Conservation (phyloP, 2,113 vertebrate species). For the Podarcis cretensis region DNA sequence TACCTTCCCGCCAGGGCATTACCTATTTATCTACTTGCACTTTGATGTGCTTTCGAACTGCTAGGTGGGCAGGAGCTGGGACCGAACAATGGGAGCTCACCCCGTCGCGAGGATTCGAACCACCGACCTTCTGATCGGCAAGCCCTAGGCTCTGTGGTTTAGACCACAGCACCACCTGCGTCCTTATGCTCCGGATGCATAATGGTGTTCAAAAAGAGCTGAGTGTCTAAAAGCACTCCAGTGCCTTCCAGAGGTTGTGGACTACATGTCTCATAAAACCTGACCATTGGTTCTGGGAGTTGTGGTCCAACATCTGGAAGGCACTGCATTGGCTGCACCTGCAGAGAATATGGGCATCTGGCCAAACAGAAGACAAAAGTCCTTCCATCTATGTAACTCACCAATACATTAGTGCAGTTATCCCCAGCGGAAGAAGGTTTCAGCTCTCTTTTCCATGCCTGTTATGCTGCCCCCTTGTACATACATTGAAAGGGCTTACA, state of each 20-base stretch:
- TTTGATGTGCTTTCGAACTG: no score
- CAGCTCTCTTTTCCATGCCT: neutral
- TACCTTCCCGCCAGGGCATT: no score
- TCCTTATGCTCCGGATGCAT: constrained; percentile 39
- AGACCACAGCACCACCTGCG: no score
- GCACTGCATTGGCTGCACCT: neutral
- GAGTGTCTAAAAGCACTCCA: neutral
- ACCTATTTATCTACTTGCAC: no score
- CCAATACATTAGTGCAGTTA: neutral
- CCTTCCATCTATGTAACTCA: neutral
- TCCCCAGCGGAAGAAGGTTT: neutral
- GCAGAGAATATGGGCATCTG: neutral
- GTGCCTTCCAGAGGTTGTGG: neutral
- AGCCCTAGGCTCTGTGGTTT: no score
- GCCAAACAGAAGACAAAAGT: neutral
- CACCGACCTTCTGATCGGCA: no score
- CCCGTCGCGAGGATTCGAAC: no score
- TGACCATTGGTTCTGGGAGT: neutral
- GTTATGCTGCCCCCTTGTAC: neutral
- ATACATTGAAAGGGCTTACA: neutral
- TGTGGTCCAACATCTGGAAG: neutral
- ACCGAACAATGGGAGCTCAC: no score
- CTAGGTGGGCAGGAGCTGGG: no score
- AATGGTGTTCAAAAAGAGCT: constrained; percentile 47
- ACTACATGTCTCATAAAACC: neutral